Percentiles rank a stretch among this genome's conserved stretches.
Conservation (phyloP, 2,113 vertebrate genomes). For the Odobenus rosmarus region DNA sequence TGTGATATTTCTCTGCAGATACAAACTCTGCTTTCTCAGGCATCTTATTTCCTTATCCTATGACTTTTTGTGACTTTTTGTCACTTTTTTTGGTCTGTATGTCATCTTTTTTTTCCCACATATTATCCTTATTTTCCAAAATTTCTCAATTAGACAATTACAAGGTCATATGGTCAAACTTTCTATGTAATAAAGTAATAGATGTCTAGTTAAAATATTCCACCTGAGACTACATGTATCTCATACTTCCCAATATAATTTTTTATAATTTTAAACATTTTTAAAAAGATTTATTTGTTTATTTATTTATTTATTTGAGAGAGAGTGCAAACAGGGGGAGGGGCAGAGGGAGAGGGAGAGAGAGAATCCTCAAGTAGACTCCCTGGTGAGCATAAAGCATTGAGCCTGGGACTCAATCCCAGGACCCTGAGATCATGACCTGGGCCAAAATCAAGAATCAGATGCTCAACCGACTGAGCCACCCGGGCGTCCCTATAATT, state of each 20-base stretch:
- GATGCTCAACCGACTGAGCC: not conserved
- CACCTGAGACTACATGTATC: not conserved
- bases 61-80: not conserved
- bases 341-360: not conserved
- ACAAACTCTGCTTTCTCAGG: not conserved
- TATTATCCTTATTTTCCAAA: not conserved
- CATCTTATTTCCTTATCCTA: constrained; percentile 4
- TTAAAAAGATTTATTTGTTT: not conserved
- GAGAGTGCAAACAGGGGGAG: not conserved
- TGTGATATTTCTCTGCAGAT: not conserved
- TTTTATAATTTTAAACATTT: not conserved
- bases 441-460: not conserved
- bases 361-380: not conserved
- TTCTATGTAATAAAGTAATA: not conserved
- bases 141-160: constrained; percentile 13
- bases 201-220: not conserved
- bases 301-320: not conserved
- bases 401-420: not conserved
- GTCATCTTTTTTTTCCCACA: not conserved
- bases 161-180: not conserved
- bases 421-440: not conserved
- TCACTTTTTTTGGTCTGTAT: not conserved
- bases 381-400: not conserved
- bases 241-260: not conserved
- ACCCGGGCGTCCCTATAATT: not conserved